Percentiles rank a stretch among this genome's conserved stretches.
These are phyloP conservation scores for Poeciliopsis turneri DNA, from an alignment of 2,797 vertebrate species.

Conservation along the genomic window DNA sequence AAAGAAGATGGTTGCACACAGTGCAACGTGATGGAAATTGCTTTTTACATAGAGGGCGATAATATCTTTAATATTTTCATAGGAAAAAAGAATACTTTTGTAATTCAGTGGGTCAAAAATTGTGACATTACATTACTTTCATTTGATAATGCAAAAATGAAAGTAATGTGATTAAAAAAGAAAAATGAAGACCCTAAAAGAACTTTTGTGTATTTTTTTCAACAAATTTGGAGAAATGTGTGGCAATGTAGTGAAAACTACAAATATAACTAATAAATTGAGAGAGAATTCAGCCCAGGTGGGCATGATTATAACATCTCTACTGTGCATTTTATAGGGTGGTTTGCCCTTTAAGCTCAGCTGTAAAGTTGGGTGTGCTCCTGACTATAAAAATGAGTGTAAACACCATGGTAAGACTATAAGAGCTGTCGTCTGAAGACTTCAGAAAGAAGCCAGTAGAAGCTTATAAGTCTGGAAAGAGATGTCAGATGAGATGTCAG, in stretches of 20 bases:
- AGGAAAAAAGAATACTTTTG: not conserved
- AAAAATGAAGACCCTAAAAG: not conserved
- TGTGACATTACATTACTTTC: not conserved
- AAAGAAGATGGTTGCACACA: not conserved
- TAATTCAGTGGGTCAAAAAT: not conserved
- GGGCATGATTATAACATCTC: no score
- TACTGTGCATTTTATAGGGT: not conserved
- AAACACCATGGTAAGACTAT: not conserved
- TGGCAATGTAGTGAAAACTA: not conserved
- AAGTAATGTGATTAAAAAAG: no score
- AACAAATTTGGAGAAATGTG: not conserved
- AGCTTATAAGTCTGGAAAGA: not conserved
- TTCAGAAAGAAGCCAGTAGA: not conserved
- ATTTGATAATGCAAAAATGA: not conserved
- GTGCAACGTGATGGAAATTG: slow-evolving; percentile 1
- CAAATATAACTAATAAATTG: not conserved
- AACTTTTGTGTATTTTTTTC: not conserved
- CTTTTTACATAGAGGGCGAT: not conserved
- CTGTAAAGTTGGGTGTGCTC: not conserved
- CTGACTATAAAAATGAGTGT: not conserved
- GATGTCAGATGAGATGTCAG: not conserved
- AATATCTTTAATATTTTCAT: not conserved
- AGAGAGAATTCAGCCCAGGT: no score
- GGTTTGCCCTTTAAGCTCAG: not conserved
- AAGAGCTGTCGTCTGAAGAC: not conserved